Conservation (phyloP, 2,888 invertebrate species). For the Erannis defoliaria region DNA sequence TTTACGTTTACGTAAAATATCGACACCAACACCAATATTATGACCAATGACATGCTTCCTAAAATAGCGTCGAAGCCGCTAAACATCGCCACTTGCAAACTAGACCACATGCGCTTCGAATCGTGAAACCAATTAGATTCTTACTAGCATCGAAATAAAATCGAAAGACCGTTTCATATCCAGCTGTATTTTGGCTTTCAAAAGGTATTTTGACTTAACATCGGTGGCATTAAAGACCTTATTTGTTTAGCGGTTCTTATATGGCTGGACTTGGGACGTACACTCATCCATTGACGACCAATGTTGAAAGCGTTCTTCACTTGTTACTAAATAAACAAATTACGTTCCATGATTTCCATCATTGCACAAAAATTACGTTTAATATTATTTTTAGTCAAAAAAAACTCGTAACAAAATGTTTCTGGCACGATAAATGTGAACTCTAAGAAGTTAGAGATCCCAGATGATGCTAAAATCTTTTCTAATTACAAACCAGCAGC, state of each 20-base stretch:
- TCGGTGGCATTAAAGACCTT: too few relatives aligned
- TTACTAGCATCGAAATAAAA: too few relatives aligned
- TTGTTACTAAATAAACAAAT: conserved; percentile 14
- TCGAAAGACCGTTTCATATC: too few relatives aligned
- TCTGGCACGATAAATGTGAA: conserved; percentile 1
- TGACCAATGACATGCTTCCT: background rate
- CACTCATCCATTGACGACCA: too few relatives aligned
- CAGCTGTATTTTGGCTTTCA: too few relatives aligned
- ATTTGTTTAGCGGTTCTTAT: too few relatives aligned
- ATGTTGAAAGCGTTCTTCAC: conserved; percentile 10
- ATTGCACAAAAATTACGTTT: background rate
- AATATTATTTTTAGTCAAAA: background rate
- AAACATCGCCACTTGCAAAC: background rate
- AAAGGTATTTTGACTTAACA: too few relatives aligned
- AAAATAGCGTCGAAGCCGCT: conserved; percentile 9
- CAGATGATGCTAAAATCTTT: conserved; percentile 27
- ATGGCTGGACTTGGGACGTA: too few relatives aligned
- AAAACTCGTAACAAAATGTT: conserved; percentile 15
- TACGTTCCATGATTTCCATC: background rate
- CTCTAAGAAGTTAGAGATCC: conserved; percentile 14
- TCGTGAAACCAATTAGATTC: too few relatives aligned
- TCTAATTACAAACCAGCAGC: conserved; percentile 29
- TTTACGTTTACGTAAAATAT: background rate
- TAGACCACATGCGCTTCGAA: too few relatives aligned
- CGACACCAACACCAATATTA: background rate